These are phyloP conservation scores for Saccostrea glomerata DNA, from an alignment of 1,140 invertebrate genomes.

Conservation along the genomic window DNA sequence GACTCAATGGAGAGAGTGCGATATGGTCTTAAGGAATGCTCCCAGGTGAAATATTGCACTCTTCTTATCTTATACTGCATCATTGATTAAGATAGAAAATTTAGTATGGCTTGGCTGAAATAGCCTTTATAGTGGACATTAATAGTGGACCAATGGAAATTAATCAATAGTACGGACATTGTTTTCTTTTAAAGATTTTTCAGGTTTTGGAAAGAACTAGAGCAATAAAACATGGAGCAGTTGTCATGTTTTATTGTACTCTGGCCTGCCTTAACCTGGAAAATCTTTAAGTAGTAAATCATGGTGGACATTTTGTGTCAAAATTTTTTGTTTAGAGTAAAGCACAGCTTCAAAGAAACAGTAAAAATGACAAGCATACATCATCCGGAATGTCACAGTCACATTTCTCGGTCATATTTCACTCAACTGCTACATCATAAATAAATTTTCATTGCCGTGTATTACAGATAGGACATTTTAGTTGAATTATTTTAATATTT, in stretches of 20 bases:
- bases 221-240: not conserved
- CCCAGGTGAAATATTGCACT: slow-evolving; percentile 66
- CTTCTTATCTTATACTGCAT: not conserved
- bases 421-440: not conserved
- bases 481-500: not conserved
- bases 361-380: not conserved
- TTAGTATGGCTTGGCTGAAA: not conserved
- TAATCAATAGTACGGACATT: not conserved
- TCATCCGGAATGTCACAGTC: not conserved
- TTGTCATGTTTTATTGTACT: not conserved
- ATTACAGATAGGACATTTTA: not conserved
- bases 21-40: slow-evolving; percentile 81
- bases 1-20: slow-evolving; percentile 81
- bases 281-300: not conserved
- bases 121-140: not conserved
- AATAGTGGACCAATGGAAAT: not conserved
- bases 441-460: not conserved
- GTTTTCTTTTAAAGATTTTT: not conserved
- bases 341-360: not conserved
- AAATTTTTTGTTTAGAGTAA: not conserved
- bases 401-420: not conserved
- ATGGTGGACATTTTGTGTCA: not conserved
- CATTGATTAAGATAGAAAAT: not conserved
- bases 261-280: not conserved
- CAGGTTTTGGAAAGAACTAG: not conserved